Evolutionary conservation across 2,797 vertebrate species (phyloP).

Genomic region (Tangara arthus): DNA sequence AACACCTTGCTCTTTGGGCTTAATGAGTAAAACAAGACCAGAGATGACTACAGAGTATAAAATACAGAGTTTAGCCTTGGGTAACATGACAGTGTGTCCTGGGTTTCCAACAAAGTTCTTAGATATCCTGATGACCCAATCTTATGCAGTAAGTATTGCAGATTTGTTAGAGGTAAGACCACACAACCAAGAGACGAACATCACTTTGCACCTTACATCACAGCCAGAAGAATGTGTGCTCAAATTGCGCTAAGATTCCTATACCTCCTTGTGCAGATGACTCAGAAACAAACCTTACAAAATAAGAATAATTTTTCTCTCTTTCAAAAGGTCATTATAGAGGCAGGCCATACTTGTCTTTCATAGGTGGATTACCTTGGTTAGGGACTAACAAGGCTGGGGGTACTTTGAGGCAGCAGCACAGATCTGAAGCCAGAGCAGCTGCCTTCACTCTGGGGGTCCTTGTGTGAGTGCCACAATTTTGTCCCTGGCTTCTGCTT

Average conservation of each 20-base stretch:
- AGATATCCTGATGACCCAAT: not conserved
- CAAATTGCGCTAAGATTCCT: not conserved
- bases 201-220: not conserved
- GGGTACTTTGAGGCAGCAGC: not conserved
- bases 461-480: not conserved
- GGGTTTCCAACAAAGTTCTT: not conserved
- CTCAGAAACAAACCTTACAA: not conserved
- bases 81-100: not conserved
- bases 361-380: not conserved
- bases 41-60: not conserved
- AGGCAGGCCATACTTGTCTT: not conserved
- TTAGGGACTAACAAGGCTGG: not conserved
- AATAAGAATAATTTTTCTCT: not conserved
- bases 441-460: not conserved
- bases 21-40: not conserved
- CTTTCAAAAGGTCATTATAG: not conserved
- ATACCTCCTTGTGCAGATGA: not conserved
- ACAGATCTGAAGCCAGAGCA: not conserved
- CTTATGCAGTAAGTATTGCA: not conserved
- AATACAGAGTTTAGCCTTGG: not conserved
- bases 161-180: not conserved
- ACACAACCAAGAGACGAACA: not conserved
- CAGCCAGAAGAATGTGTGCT: not conserved
- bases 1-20: not conserved
- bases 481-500: rapidly evolving